These are phyloP conservation scores for Myotis myotis DNA, from an alignment of 2,797 vertebrate genomes.

Conservation along the genomic window DNA sequence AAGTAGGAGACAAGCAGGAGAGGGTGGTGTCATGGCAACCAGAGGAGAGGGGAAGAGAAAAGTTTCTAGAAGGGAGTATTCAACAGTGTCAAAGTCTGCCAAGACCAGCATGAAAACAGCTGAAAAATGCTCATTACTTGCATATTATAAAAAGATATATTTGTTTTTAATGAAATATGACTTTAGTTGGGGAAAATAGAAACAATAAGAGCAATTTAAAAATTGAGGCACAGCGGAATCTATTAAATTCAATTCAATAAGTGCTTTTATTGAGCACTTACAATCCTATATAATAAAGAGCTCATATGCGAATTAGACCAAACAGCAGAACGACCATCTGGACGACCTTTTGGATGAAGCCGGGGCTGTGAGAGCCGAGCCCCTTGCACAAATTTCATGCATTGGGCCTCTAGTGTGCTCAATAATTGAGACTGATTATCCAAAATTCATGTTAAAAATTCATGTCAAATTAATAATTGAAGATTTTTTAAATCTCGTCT, in stretches of 20 bases:
- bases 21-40: conserved; percentile 31
- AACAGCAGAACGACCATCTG: too few relatives aligned
- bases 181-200: background rate
- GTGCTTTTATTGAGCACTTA: background rate
- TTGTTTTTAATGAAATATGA: background rate
- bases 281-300: too few relatives aligned
- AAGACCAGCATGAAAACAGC: conserved; percentile 24
- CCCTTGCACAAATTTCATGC: too few relatives aligned
- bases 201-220: background rate
- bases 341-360: too few relatives aligned
- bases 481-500: background rate
- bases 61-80: background rate
- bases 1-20: background rate
- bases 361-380: too few relatives aligned
- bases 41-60: background rate
- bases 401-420: too few relatives aligned
- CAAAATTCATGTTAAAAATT: background rate
- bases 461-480: background rate
- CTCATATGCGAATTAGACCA: too few relatives aligned
- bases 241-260: background rate
- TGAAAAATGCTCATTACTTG: background rate
- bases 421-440: background rate
- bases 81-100: background rate
- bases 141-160: background rate
- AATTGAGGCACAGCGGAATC: background rate